Conservation (phyloP, 2,113 vertebrate species). For the Pelecanus crispus region DNA sequence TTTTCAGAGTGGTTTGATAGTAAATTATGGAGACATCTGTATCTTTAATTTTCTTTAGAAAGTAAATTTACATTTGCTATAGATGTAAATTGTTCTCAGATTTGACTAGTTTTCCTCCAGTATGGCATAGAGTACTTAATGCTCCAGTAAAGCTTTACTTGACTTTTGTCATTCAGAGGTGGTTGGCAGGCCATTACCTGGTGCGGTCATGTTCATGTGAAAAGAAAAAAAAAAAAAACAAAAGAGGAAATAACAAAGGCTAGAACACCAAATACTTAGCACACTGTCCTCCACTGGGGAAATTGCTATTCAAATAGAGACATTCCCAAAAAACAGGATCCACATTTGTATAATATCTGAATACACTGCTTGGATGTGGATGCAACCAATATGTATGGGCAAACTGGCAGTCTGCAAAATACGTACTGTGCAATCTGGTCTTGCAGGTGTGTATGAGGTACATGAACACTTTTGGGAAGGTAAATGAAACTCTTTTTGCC, state of each 20-base stretch:
- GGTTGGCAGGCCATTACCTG: neutral
- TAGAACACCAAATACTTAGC: neutral
- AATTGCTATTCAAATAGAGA: neutral
- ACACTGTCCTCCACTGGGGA: neutral
- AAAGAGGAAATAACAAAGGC: neutral
- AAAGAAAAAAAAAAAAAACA: neutral
- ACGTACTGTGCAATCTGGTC: neutral
- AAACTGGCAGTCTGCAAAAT: neutral
- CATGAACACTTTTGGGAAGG: accelerated
- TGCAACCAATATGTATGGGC: neutral
- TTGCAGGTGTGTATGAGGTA: neutral
- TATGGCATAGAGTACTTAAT: neutral
- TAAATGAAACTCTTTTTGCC: neutral
- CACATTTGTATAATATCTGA: neutral
- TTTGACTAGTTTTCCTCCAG: conserved; percentile 8
- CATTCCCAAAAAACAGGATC: neutral
- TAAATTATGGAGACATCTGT: conserved; percentile 2
- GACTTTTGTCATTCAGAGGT: neutral
- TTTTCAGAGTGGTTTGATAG: neutral
- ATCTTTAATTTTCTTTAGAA: conserved; percentile 9
- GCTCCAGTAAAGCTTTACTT: neutral
- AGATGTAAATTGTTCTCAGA: neutral
- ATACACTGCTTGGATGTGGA: neutral
- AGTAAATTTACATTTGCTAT: conserved; percentile 30
- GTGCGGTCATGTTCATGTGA: neutral